Evolutionary conservation across 2,113 vertebrate genomes (phyloP), one percentile per base, ranked within the genome.

Genomic region (Oenanthe oenanthe): DNA sequence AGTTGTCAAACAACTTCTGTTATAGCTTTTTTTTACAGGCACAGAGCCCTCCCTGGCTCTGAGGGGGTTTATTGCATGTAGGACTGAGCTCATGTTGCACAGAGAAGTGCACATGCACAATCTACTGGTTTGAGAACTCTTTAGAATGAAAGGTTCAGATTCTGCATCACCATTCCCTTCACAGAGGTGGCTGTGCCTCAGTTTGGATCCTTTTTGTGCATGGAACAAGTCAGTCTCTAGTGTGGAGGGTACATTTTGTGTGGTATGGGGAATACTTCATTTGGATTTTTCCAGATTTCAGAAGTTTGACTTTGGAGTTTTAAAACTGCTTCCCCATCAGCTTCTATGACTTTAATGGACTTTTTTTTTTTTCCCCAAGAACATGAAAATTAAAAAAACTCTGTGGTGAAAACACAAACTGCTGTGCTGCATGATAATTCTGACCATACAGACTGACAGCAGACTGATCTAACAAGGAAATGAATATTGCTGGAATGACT

Each of bases 241-340:
- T 2, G 3, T 26, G 50, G 43, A 81, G 43, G 25, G 13, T 70
- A 50, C 34, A 82, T 75, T 91, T 95, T 51, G 92, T 78, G 74
- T 92, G 70, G 67, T 58, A 19, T 34, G 17, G 54, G 19, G 18
- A 85, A 76, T 34, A 20, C 21, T 88, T 61, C 22, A n/a, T 79
- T 85, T 92, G 75, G 65, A 70, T 88, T 90, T 84, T 93, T 80
- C 61, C 43, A 84, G 51, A 50, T 83, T 95, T 94, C 85, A 91
- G 50, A 87, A 82, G 81, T 85, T 85, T 89, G 29, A 89, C 20
- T 89, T 88, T 47, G 56, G 77, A 93, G 21, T 8, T 87, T 89
- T 88, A 91, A 76, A 74, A 91, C 26, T 78, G 14, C 11, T 66
- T 85, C 38, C 51, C 75, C 77, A 67, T 91, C 58, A 89, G 36